These are phyloP conservation scores for Diplosoma virens DNA, from an alignment of 23 tunicate genomes.

Conservation along the genomic window DNA sequence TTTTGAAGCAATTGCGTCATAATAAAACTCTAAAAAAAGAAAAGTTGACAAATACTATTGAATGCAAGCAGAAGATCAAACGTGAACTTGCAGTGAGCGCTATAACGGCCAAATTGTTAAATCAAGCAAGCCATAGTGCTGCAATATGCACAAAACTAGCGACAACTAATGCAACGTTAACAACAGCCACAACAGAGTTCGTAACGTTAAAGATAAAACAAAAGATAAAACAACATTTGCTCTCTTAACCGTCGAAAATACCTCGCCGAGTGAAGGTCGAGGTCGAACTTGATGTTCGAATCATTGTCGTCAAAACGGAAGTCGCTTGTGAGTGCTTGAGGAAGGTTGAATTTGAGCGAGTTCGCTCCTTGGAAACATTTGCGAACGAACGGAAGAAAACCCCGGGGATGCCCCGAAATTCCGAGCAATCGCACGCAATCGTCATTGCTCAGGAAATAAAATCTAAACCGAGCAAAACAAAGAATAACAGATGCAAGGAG, in stretches of 20 bases:
- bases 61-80: neutral
- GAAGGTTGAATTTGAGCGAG: constrained; percentile 46
- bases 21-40: too few species aligned
- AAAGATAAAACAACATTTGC: too few species aligned
- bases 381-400: constrained; percentile 54
- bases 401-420: constrained; percentile 69
- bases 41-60: neutral
- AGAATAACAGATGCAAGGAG: too few species aligned
- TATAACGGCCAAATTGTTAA: neutral
- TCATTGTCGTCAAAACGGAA: neutral
- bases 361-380: constrained; percentile 63
- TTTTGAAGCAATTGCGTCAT: too few species aligned
- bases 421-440: constrained; percentile 72
- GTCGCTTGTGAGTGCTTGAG: neutral
- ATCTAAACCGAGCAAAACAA: constrained; percentile 21
- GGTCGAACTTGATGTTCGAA: constrained; percentile 34
- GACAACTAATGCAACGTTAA: too few species aligned
- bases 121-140: too few species aligned
- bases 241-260: too few species aligned
- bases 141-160: too few species aligned
- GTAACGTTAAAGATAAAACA: too few species aligned
- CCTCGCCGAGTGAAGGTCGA: constrained; percentile 68
- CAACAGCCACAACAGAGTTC: too few species aligned
- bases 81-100: neutral
- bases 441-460: constrained; percentile 80